Conservation (phyloP, 2,113 vertebrate genomes). For the Muscicapa adusta region DNA sequence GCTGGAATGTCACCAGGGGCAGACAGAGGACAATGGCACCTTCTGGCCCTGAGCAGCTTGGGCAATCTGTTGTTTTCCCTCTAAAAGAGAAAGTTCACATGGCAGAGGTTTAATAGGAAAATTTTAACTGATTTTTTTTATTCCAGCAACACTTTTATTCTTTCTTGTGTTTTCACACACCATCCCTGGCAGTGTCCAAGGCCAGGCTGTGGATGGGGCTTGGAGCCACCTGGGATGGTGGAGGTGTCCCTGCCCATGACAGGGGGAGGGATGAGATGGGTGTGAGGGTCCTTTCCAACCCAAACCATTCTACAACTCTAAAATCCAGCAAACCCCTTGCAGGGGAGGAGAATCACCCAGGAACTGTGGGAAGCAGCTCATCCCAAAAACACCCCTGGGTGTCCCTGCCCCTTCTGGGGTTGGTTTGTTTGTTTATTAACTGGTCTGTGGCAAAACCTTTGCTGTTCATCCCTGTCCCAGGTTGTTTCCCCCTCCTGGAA, state of each 20-base stretch:
- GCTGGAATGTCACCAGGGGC: too few relatives aligned
- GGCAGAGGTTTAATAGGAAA: not conserved
- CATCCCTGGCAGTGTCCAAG: not conserved
- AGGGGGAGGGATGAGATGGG: not conserved
- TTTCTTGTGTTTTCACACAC: not conserved
- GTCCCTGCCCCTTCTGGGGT: not conserved
- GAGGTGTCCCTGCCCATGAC: not conserved
- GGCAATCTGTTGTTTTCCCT: too few relatives aligned
- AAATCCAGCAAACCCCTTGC: not conserved
- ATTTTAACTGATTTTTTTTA: not conserved
- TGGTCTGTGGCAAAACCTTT: not conserved
- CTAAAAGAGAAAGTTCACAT: accelerated
- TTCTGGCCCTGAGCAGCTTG: too few relatives aligned
- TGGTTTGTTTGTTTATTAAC: not conserved
- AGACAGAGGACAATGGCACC: too few relatives aligned
- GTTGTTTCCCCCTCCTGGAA: not conserved
- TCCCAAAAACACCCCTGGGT: not conserved
- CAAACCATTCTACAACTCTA: not conserved
- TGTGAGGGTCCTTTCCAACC: not conserved
- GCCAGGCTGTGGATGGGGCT: accelerated
- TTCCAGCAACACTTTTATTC: not conserved
- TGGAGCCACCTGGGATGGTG: not conserved
- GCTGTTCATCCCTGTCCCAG: not conserved
- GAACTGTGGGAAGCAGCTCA: not conserved
- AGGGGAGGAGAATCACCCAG: not conserved